Percentiles rank a stretch among this genome's conserved stretches.
Evolutionary conservation across 2,113 vertebrate genomes (phyloP).

Genomic region (Tragelaphus scriptus): DNA sequence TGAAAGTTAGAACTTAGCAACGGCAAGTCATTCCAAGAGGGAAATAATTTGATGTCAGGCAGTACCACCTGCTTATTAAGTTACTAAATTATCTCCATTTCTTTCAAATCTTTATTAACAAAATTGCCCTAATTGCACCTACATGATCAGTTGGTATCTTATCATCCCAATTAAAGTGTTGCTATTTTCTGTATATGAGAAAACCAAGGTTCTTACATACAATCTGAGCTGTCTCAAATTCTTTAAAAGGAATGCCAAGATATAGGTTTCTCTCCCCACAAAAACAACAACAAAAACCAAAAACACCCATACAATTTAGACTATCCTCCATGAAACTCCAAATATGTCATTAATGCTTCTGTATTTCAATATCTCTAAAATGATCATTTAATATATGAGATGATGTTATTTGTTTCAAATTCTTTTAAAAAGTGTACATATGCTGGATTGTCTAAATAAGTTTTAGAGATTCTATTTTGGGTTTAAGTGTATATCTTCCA

Average conservation of each 20-base stretch:
- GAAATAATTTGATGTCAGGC: constrained; percentile 42
- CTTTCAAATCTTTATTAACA: constrained; percentile 60
- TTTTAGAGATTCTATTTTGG: not conserved
- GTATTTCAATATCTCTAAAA: not conserved
- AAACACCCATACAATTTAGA: not conserved
- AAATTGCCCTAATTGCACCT: not conserved
- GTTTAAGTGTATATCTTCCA: constrained; percentile 16
- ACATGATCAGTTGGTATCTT: not conserved
- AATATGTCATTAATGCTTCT: not conserved
- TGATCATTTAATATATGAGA: not conserved
- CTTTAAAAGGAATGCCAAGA: constrained; percentile 15
- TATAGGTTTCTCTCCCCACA: not conserved
- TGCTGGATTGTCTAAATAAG: not conserved
- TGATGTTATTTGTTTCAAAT: constrained; percentile 2
- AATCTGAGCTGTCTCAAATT: not conserved
- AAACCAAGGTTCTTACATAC: not conserved
- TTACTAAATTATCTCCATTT: constrained; percentile 55
- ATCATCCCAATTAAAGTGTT: constrained; percentile 8
- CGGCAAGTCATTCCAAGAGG: constrained; percentile 12
- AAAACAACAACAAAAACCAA: not conserved
- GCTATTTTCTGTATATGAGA: not conserved
- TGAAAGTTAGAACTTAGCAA: not conserved
- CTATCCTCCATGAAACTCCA: not conserved
- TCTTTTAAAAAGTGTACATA: not conserved
- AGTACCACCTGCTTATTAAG: not conserved